A percentile compares a stretch with the other conserved stretches of the same genome.
Evolutionary conservation across 2,888 invertebrate genomes (phyloP).

Genomic region (Coecobrya sp.): DNA sequence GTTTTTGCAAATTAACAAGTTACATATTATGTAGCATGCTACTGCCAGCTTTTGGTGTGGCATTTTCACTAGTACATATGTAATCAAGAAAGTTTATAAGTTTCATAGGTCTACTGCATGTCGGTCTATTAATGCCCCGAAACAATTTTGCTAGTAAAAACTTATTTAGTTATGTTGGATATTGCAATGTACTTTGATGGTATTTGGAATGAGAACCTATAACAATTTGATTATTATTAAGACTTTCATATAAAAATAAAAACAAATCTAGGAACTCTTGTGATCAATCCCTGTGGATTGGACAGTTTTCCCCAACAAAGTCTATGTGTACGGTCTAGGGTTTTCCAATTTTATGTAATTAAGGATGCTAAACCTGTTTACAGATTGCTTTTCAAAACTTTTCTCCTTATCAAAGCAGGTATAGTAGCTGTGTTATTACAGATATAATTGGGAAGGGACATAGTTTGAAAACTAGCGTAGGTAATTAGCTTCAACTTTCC

Average conservation of each 20-base stretch:
- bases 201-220: neutral
- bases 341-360: constrained; percentile 2
- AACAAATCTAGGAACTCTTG: neutral
- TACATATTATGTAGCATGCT: too few species aligned
- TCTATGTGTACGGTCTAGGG: too few species aligned
- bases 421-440: neutral
- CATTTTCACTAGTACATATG: too few species aligned
- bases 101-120: too few species aligned
- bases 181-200: too few species aligned
- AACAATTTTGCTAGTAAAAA: neutral
- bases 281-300: neutral
- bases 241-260: neutral
- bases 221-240: neutral
- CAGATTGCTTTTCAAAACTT: constrained; percentile 11
- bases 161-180: neutral
- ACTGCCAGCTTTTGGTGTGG: too few species aligned
- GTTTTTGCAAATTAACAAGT: too few species aligned
- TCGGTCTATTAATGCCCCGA: neutral
- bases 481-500: neutral
- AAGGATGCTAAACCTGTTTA: neutral
- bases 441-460: constrained; percentile 16
- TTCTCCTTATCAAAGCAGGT: neutral
- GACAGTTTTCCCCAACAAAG: too few species aligned
- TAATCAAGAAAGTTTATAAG: too few species aligned
- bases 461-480: neutral